Percentiles rank a stretch among this genome's conserved stretches.
These are phyloP conservation scores for Cheirogaleus medius DNA, from an alignment of 2,113 vertebrate genomes.

Conservation along the genomic window DNA sequence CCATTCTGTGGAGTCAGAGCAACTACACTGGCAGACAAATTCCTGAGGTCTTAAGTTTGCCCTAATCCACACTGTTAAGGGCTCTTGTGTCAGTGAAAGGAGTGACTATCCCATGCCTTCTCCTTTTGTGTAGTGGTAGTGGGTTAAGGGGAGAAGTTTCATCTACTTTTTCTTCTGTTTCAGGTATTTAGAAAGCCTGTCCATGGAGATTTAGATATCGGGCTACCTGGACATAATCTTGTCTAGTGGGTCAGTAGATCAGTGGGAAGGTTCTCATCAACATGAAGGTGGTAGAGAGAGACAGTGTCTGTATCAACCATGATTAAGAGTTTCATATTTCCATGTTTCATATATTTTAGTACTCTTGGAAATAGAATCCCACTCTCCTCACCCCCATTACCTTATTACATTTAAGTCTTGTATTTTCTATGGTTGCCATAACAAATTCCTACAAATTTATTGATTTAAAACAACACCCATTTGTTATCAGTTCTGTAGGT, in stretches of 20 bases:
- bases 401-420: not conserved
- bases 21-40: not conserved
- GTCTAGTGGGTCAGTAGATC: not conserved
- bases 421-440: slow-evolving; percentile 19
- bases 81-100: not conserved
- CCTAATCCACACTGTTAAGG: not conserved
- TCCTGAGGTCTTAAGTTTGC: not conserved
- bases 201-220: not conserved
- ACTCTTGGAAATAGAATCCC: not conserved
- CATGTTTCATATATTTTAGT: not conserved
- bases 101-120: not conserved
- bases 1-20: not conserved
- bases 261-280: not conserved
- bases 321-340: not conserved
- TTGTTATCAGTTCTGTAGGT: slow-evolving; percentile 20
- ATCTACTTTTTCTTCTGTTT: not conserved
- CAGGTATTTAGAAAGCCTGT: not conserved
- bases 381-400: not conserved
- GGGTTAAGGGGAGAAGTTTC: not conserved
- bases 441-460: not conserved
- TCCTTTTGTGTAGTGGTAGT: not conserved
- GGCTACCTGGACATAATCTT: not conserved
- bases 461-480: not conserved
- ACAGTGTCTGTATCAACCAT: not conserved
- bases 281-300: not conserved